phyloP scores from a whole-genome alignment of 1,140 invertebrate genomes.

The Wasmannia auropunctata region DNA sequence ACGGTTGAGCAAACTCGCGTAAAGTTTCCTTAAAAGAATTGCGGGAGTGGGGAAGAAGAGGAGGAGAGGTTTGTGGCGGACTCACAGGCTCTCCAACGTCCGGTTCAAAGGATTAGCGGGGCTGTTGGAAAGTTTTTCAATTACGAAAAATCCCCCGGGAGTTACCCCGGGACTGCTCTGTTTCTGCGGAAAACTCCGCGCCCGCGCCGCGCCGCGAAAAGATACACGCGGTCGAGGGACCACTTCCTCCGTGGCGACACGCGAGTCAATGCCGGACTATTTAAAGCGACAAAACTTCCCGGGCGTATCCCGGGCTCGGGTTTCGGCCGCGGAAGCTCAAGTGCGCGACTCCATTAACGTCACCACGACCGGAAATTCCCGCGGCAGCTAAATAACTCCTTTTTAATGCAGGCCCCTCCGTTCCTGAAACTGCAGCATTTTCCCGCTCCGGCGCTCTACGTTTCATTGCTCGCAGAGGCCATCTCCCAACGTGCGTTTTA shows the following conservation, averaged over 20 bases:
- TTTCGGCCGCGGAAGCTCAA: neutral
- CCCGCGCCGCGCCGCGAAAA: neutral
- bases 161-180: conserved; percentile 10
- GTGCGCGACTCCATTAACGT: neutral
- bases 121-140: conserved; percentile 58
- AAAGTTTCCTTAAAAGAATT: conserved; percentile 38
- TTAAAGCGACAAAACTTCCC: conserved; percentile 37
- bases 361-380: neutral
- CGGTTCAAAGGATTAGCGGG: conserved; percentile 51
- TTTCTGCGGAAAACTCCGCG: neutral
- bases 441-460: neutral
- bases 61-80: neutral
- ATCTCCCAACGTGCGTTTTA: too few relatives aligned
- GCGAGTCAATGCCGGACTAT: conserved; percentile 23
- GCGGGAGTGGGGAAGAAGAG: neutral
- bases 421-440: neutral
- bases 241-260: neutral
- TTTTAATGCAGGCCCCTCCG: neutral
- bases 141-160: conserved; percentile 55
- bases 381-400: neutral
- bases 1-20: conserved; percentile 7
- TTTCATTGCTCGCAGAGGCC: conserved; percentile 2
- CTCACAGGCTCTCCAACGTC: conserved; percentile 39
- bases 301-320: neutral
- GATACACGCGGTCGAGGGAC: neutral